phyloP scores from a whole-genome alignment of 2,888 invertebrate genomes.

The Drosophila paranaensis region DNA sequence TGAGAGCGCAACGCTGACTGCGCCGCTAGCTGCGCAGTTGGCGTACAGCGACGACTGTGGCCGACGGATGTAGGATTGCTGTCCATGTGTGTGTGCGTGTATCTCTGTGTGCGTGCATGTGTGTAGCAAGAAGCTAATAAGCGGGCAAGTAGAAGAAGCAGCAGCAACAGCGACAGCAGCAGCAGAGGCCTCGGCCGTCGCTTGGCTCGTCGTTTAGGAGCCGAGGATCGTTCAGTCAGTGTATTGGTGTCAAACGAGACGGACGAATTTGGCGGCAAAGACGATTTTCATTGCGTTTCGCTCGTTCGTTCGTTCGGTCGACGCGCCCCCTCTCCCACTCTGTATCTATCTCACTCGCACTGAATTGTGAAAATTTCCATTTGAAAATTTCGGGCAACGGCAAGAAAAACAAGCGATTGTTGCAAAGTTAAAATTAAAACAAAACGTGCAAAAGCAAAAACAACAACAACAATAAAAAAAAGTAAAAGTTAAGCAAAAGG shows the following conservation, averaged over 20 bases:
- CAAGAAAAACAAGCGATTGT: slow-evolving; percentile 34
- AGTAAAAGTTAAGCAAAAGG: slow-evolving; percentile 45
- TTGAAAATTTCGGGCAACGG: slow-evolving; percentile 62
- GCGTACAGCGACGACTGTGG: slow-evolving; percentile 36
- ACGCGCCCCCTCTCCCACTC: slow-evolving; percentile 33
- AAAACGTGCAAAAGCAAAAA: slow-evolving; percentile 50
- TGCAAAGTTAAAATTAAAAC: slow-evolving; percentile 58
- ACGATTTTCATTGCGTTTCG: slow-evolving; percentile 58
- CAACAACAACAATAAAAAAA: slow-evolving; percentile 13
- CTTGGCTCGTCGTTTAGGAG: slow-evolving; percentile 67
- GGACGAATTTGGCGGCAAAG: slow-evolving; percentile 76
- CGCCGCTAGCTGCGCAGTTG: slow-evolving; percentile 44
- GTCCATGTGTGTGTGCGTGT: slow-evolving; percentile 25
- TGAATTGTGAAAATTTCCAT: slow-evolving; percentile 74
- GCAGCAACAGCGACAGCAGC: slow-evolving; percentile 32
- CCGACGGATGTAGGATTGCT: slow-evolving; percentile 76
- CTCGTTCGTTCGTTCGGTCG: slow-evolving; percentile 47
- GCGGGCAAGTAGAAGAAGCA: slow-evolving; percentile 52
- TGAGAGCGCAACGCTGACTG: slow-evolving; percentile 55
- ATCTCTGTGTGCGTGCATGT: slow-evolving; percentile 10
- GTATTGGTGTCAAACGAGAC: slow-evolving; percentile 79
- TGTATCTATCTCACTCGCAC: slow-evolving; percentile 47
- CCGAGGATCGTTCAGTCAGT: slow-evolving; percentile 80
- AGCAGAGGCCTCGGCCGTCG: slow-evolving; percentile 61
- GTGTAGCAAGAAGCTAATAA: slow-evolving; percentile 60